Percentiles rank a stretch among this genome's conserved stretches.
phyloP scores from a whole-genome alignment of 2,113 vertebrate species.

The Penelope pileata region DNA sequence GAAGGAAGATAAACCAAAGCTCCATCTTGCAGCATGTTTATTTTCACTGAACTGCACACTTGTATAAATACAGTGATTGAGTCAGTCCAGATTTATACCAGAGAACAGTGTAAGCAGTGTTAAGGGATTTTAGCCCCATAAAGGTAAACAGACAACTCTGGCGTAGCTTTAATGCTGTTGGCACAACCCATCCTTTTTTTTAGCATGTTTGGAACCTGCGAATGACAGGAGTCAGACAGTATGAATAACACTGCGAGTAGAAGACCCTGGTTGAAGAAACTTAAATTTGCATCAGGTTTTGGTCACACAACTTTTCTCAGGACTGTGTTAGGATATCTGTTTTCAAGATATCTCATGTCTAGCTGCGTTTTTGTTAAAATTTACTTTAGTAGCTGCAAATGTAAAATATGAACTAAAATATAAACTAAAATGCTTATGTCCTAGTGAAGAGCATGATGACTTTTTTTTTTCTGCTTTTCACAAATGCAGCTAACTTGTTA shows the following conservation, averaged over 20 bases:
- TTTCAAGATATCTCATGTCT: not conserved
- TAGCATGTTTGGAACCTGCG: rapidly evolving
- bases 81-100: not conserved
- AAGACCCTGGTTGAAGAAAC: not conserved
- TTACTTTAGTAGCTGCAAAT: not conserved
- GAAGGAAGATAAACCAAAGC: not conserved
- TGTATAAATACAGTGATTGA: not conserved
- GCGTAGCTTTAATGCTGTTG: not conserved
- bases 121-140: not conserved
- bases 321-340: not conserved
- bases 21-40: not conserved
- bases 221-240: not conserved
- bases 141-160: not conserved
- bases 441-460: not conserved
- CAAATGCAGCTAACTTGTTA: not conserved
- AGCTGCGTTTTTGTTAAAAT: not conserved
- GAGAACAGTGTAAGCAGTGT: not conserved
- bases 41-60: not conserved
- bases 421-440: not conserved
- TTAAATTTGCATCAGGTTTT: not conserved
- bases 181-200: not conserved
- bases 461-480: not conserved
- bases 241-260: not conserved
- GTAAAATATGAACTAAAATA: not conserved
- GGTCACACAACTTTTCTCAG: not conserved